A percentile compares a stretch with the other conserved stretches of the same genome.
Evolutionary conservation across 2,113 vertebrate species (phyloP).

Genomic region (Notothenia rossii): DNA sequence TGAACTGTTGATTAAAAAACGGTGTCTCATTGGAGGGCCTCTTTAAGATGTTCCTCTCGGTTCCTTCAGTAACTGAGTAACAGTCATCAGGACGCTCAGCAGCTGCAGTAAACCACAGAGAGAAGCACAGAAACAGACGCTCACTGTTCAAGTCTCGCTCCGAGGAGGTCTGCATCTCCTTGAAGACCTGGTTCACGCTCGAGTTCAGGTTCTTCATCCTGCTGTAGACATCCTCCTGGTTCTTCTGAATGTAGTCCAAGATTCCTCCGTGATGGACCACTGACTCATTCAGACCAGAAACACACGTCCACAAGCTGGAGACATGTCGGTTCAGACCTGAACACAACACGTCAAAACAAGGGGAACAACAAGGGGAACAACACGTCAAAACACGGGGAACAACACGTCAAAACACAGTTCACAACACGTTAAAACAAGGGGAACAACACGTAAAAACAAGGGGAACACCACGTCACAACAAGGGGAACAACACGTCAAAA

Average conservation of each 20-base stretch:
- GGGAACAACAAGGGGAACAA: too few relatives aligned
- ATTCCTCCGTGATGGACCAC: slow-evolving; percentile 80
- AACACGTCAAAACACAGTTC: too few relatives aligned
- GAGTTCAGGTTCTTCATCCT: slow-evolving; percentile 88
- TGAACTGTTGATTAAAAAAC: background rate
- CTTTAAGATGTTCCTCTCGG: too few relatives aligned
- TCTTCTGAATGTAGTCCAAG: slow-evolving; percentile 85
- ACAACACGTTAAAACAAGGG: too few relatives aligned
- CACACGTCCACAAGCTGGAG: slow-evolving; percentile 88
- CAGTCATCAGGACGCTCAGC: too few relatives aligned
- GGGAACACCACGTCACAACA: too few relatives aligned
- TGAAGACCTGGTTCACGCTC: slow-evolving; percentile 83
- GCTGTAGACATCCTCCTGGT: slow-evolving; percentile 82
- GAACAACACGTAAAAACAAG: too few relatives aligned
- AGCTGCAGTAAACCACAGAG: too few relatives aligned
- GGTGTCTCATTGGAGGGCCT: too few relatives aligned
- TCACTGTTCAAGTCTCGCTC: slow-evolving; percentile 78
- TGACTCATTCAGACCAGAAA: slow-evolving; percentile 88
- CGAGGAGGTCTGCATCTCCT: slow-evolving; percentile 79
- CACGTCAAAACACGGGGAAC: too few relatives aligned
- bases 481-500: too few relatives aligned
- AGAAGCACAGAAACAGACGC: background rate
- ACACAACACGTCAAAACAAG: background rate
- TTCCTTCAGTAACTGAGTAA: too few relatives aligned
- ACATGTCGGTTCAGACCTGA: slow-evolving; percentile 88